Conservation (phyloP, 2,888 invertebrate species). For the Hedychridium roseum region DNA sequence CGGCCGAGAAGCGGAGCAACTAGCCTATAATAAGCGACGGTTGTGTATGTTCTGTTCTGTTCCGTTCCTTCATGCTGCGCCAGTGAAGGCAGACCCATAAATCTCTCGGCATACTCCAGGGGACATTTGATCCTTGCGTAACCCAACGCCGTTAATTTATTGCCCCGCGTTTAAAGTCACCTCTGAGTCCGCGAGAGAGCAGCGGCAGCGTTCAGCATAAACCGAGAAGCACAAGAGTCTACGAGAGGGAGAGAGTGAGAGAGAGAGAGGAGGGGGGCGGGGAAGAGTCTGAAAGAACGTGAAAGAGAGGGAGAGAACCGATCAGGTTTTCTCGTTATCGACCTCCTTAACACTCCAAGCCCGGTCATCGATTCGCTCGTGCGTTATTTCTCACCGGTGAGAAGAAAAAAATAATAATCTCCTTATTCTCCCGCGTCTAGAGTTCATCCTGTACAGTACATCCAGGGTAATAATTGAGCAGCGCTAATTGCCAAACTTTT, state of each 20-base stretch:
- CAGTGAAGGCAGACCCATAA: constrained; percentile 62
- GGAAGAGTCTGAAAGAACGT: constrained; percentile 19
- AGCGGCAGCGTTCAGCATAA: constrained; percentile 35
- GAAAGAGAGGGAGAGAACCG: constrained; percentile 9
- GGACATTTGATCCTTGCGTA: constrained; percentile 65
- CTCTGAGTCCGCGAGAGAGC: constrained; percentile 54
- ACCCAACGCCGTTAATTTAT: constrained; percentile 65
- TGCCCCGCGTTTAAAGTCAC: constrained; percentile 64
- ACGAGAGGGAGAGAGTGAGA: constrained; percentile 24
- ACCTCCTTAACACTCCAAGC: constrained; percentile 38
- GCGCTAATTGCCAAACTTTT: too few species aligned
- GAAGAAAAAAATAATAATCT: neutral
- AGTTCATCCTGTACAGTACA: too few species aligned
- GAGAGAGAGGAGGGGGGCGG: constrained; percentile 9
- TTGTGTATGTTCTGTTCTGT: constrained; percentile 55
- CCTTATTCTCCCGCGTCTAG: too few species aligned
- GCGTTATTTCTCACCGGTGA: neutral
- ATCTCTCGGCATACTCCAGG: constrained; percentile 62
- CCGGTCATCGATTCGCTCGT: constrained; percentile 27
- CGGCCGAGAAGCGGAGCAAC: constrained; percentile 48
- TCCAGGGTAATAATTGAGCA: too few species aligned
- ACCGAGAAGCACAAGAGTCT: constrained; percentile 18
- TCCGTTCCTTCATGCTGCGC: constrained; percentile 59
- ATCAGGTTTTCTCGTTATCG: constrained; percentile 49
- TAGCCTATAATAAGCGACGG: constrained; percentile 61